phyloP scores from a whole-genome alignment of 2,797 vertebrate species.

The Gallirallus australis region DNA sequence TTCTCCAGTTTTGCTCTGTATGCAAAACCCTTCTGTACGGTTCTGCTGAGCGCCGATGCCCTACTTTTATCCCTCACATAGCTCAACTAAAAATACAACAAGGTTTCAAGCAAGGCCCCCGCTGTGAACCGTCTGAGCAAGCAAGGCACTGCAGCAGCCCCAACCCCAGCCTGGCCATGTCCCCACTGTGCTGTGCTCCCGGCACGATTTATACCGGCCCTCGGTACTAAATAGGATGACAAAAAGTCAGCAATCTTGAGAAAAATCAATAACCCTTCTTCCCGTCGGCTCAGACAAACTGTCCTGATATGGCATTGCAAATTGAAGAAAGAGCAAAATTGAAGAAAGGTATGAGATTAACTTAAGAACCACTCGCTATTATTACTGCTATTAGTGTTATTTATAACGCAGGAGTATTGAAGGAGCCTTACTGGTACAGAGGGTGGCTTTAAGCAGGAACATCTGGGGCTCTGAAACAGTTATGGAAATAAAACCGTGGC shows the following conservation, averaged over 20 bases:
- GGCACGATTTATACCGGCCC: not conserved
- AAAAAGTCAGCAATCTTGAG: not conserved
- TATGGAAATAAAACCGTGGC: not conserved
- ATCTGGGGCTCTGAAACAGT: not conserved
- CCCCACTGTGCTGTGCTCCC: not conserved
- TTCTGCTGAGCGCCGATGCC: slow-evolving; percentile 27
- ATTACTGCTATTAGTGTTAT: not conserved
- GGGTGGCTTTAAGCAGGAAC: not conserved
- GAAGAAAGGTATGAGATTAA: not conserved
- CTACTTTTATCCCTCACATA: slow-evolving; percentile 53
- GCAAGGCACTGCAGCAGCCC: not conserved
- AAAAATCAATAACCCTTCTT: slow-evolving; percentile 13
- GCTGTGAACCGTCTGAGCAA: slow-evolving; percentile 26
- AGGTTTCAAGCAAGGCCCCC: slow-evolving; percentile 26
- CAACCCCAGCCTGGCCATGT: not conserved
- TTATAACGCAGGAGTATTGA: not conserved
- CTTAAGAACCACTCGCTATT: not conserved
- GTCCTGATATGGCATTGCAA: not conserved
- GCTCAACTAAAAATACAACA: slow-evolving; percentile 55
- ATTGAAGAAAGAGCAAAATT: not conserved
- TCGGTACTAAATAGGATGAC: not conserved
- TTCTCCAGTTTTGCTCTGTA: slow-evolving; percentile 25
- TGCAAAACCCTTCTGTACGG: slow-evolving; percentile 52
- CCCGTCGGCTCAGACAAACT: not conserved
- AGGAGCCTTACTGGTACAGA: not conserved